Evolutionary conservation across 2,113 vertebrate genomes (phyloP).

Genomic region (Ageneiosus marmoratus): DNA sequence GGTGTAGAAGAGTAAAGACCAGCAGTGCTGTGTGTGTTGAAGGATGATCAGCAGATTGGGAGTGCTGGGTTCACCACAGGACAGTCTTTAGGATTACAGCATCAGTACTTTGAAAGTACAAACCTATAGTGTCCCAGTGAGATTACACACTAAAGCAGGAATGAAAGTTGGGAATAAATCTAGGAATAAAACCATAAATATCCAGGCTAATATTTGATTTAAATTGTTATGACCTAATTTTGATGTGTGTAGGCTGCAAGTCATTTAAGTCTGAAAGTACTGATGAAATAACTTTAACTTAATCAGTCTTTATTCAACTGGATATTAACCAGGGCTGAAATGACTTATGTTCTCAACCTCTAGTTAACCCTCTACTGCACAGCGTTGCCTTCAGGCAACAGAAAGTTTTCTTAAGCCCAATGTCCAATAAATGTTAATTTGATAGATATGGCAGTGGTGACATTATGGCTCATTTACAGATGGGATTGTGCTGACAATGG

Average conservation of each 20-base stretch:
- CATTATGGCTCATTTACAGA: no score
- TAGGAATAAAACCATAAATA: background rate
- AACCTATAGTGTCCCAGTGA: background rate
- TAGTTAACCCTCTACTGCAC: no score
- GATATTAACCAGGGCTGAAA: no score
- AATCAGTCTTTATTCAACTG: background rate
- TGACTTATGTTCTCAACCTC: no score
- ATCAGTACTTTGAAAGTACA: background rate
- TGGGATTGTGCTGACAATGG: no score
- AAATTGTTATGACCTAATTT: background rate
- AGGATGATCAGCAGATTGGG: no score
- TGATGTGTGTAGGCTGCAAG: background rate
- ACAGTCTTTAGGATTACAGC: background rate
- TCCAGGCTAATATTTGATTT: background rate
- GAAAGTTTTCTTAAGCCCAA: no score
- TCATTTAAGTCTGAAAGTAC: background rate
- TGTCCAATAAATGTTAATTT: no score
- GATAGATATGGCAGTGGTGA: no score
- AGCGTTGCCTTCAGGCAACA: no score
- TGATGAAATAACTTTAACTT: background rate
- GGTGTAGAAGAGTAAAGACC: background rate
- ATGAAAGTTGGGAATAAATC: background rate
- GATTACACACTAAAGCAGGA: background rate
- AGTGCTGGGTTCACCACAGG: background rate
- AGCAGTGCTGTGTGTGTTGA: background rate